Evolutionary conservation across 2,888 invertebrate genomes (phyloP), one percentile per base, ranked within the genome.

Genomic region (Theristus sp.): DNA sequence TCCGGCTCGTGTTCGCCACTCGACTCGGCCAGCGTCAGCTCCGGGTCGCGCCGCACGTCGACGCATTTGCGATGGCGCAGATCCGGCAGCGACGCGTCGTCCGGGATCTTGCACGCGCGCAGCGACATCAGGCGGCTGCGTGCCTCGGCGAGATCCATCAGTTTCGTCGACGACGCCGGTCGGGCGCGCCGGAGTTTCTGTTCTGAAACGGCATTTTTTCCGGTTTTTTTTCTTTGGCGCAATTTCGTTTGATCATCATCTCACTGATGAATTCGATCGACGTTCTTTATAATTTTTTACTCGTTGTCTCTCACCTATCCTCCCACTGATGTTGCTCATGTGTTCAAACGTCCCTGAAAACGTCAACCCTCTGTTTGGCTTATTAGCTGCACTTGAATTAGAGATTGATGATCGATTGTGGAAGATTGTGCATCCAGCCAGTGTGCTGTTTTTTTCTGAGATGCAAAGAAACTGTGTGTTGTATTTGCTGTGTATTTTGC

Each of bases 101-200:
- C 20, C 27, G 58, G 54, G 22, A 58, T 30, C 29, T 57, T 53
- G n/a, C 20, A 24, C 22, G 22, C 22, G 10, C 46, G 49, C 28
- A 68, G 76, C 78, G 70, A 89, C 79, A 80, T 84, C 81, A 74
- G 85, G 80, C 83, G 84, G 49, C 84, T 82, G 57, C 83, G 81
- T 60, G 76, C 88, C 75, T 88, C 87, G 73, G 87, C 87, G 63
- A 88, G 76, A 24, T 89, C 87, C 58, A 94, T 81, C 27, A 94
- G 77, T 72, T 89, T 87, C 0, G 91, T 87, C 0, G 74, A 71
- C 0, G 88, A 87, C 0, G 90, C 89, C 52, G 89, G 86, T 65
- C 90, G 84, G 1, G 90, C 13, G n/a, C 49, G 49, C 38, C 17
- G 49, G 20, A 49, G 20, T n/a, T 49, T 49, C n/a, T 49, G 49